A percentile compares a stretch with the other conserved stretches of the same genome.
phyloP scores from a whole-genome alignment of 2,888 invertebrate genomes.

The Formica aserva region DNA sequence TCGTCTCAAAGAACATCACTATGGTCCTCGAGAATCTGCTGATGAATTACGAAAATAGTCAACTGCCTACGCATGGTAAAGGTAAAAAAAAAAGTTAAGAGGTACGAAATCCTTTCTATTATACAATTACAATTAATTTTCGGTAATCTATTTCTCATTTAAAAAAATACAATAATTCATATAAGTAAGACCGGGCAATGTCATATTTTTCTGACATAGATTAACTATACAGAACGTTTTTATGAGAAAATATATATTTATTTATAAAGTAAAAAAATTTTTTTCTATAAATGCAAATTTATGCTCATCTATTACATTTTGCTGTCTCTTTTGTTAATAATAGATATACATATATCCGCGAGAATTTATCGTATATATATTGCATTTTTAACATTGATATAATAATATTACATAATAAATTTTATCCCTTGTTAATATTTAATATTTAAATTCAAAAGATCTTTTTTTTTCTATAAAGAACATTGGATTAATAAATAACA shows the following conservation, averaged over 20 bases:
- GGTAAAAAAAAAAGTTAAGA: conserved; percentile 86
- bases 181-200: not conserved
- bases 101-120: not conserved
- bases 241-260: not conserved
- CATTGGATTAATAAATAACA: not conserved
- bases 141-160: not conserved
- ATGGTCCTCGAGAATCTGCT: conserved; percentile 94
- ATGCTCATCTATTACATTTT: not conserved
- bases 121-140: not conserved
- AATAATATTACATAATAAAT: not conserved
- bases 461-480: not conserved
- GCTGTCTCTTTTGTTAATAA: not conserved
- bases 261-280: not conserved
- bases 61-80: conserved; percentile 95
- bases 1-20: conserved; percentile 94
- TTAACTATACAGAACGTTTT: not conserved
- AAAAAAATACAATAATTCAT: not conserved
- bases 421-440: not conserved
- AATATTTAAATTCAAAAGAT: not conserved
- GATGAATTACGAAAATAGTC: conserved; percentile 96
- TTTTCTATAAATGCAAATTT: not conserved
- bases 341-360: not conserved
- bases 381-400: not conserved
- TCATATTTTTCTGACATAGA: not conserved
- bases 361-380: not conserved